Percentiles rank a stretch among this genome's conserved stretches.
phyloP scores from a whole-genome alignment of 53 echinoderm and acorn worm species.

The Mesocentrotus franciscanus region DNA sequence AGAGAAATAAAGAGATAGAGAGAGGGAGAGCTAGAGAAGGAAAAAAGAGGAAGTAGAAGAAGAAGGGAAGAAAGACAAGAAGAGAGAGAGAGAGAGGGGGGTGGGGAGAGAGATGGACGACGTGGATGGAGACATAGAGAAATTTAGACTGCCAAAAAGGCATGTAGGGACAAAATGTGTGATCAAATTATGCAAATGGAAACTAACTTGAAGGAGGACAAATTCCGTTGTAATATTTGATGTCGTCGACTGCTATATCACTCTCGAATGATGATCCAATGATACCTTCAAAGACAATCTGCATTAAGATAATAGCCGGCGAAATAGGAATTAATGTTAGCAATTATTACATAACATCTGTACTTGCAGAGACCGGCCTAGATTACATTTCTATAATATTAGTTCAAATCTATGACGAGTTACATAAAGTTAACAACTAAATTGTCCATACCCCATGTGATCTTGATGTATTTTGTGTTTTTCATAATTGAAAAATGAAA shows the following conservation, averaged over 20 bases:
- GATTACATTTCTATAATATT: too few relatives aligned
- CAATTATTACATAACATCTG: too few relatives aligned
- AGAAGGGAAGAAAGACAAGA: background rate
- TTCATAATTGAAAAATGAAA: too few relatives aligned
- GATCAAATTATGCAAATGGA: background rate
- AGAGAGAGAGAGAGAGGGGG: background rate
- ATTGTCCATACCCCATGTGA: too few relatives aligned
- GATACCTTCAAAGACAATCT: conserved; percentile 87
- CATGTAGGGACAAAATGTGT: too few relatives aligned
- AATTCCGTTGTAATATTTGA: conserved; percentile 66
- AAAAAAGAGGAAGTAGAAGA: background rate
- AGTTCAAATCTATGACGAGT: too few relatives aligned
- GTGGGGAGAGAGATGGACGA: background rate
- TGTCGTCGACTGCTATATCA: conserved; percentile 85
- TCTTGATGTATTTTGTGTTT: too few relatives aligned
- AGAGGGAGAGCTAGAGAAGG: background rate
- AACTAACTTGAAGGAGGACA: conserved; percentile 82
- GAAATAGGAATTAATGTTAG: background rate
- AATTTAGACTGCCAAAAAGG: background rate
- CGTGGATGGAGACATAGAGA: too few relatives aligned
- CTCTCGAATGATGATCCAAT: conserved; percentile 75
- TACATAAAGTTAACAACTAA: too few relatives aligned
- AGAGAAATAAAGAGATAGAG: background rate
- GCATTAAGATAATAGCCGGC: background rate
- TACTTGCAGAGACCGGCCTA: too few relatives aligned